phyloP scores from a whole-genome alignment of 2,888 invertebrate genomes.

The Adineta ricciae region DNA sequence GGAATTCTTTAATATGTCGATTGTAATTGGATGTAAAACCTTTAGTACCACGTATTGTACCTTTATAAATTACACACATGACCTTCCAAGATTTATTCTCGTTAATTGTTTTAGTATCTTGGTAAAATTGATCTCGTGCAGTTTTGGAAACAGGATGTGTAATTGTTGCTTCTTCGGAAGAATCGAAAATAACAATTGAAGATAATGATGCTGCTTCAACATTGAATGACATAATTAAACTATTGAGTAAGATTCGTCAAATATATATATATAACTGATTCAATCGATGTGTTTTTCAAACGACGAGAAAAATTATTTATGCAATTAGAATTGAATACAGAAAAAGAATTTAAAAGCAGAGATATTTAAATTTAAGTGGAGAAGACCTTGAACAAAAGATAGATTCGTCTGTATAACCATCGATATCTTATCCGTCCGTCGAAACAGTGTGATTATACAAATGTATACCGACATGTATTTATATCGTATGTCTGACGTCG shows the following conservation, averaged over 20 bases:
- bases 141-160: not conserved
- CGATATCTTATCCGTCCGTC: not conserved
- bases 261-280: not conserved
- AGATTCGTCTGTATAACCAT: not conserved
- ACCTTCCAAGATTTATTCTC: not conserved
- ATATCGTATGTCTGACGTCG: too few species aligned
- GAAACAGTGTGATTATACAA: too few species aligned
- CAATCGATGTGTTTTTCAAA: not conserved
- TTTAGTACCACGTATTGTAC: conserved; percentile 1
- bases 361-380: not conserved
- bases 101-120: not conserved
- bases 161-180: not conserved
- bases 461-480: too few species aligned
- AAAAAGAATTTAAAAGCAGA: not conserved
- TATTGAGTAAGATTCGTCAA: not conserved
- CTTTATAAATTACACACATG: not conserved
- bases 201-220: not conserved
- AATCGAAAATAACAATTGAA: not conserved
- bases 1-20: not conserved
- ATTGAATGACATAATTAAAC: not conserved
- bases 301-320: not conserved
- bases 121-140: not conserved
- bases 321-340: not conserved
- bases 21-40: not conserved
- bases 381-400: not conserved